Percentiles rank a stretch among this genome's conserved stretches.
phyloP scores from a whole-genome alignment of 37 sponge, comb jelly and placozoan species.

The Ianthella basta region DNA sequence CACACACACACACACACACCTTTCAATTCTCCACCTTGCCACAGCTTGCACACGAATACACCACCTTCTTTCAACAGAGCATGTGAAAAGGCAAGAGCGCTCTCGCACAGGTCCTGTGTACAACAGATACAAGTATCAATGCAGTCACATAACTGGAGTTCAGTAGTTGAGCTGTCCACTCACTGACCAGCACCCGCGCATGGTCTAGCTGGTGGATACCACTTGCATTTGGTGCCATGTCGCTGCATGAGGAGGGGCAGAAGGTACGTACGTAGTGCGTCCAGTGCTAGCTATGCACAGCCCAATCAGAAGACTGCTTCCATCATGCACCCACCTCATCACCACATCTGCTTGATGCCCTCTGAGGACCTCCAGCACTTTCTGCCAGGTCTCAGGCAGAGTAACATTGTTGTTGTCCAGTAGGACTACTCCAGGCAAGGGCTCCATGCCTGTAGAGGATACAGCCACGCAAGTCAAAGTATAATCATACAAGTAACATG shows the following conservation, averaged over 20 bases:
- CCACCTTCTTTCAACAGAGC: slow-evolving; percentile 42
- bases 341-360: slow-evolving; percentile 62
- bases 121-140: not conserved
- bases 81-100: slow-evolving; percentile 39
- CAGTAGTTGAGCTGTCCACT: not conserved
- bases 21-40: slow-evolving; percentile 57
- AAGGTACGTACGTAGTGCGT: not conserved
- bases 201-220: slow-evolving; percentile 75
- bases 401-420: slow-evolving; percentile 45
- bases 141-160: not conserved
- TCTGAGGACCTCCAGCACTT: slow-evolving; percentile 23
- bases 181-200: slow-evolving; percentile 69
- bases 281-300: not conserved
- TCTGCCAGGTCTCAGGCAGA: not conserved
- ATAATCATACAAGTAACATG: too few species aligned
- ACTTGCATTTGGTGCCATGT: slow-evolving; percentile 90
- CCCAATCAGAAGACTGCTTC: too few species aligned
- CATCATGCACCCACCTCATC: slow-evolving; percentile 70
- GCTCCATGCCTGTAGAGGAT: slow-evolving; percentile 35
- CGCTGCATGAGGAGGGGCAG: slow-evolving; percentile 36
- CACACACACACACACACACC: slow-evolving; percentile 21
- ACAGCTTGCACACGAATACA: slow-evolving; percentile 68
- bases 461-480: too few species aligned
- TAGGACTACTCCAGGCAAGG: slow-evolving; percentile 54
- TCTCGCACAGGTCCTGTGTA: slow-evolving; percentile 52